A percentile compares a stretch with the other conserved stretches of the same genome.
Evolutionary conservation across 2,888 invertebrate genomes (phyloP).

Genomic region (Heliconius erato): DNA sequence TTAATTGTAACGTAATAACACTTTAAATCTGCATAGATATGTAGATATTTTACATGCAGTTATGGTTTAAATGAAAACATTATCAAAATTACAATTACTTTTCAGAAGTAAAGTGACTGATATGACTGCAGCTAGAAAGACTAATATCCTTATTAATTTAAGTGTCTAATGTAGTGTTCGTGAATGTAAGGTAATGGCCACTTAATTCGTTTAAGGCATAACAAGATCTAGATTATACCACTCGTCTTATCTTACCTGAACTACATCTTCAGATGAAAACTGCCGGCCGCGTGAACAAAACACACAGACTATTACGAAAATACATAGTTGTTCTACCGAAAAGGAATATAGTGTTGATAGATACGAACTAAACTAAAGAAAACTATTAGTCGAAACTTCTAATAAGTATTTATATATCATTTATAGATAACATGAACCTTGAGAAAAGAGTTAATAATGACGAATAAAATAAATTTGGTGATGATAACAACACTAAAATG

Average conservation of each 20-base stretch:
- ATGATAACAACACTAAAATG: background rate
- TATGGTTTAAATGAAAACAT: background rate
- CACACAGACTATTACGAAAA: background rate
- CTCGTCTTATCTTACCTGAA: background rate
- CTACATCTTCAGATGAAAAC: background rate
- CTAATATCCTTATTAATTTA: constrained; percentile 8
- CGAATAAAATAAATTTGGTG: background rate
- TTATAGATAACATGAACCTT: background rate
- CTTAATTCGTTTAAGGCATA: constrained; percentile 16
- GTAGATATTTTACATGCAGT: too few relatives aligned
- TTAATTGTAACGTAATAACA: background rate
- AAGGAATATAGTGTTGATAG: background rate
- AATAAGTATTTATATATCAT: background rate
- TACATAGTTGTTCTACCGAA: background rate
- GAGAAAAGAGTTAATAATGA: background rate
- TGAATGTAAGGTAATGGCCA: constrained; percentile 23
- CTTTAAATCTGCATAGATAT: too few relatives aligned
- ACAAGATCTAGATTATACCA: constrained; percentile 12
- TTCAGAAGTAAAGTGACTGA: background rate
- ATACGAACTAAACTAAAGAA: background rate
- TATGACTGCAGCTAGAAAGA: background rate
- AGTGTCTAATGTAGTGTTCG: constrained; percentile 19
- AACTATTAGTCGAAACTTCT: background rate
- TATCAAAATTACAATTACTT: background rate
- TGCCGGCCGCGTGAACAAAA: background rate